Evolutionary conservation across 2,797 vertebrate genomes (phyloP).

Genomic region (Helarctos malayanus): DNA sequence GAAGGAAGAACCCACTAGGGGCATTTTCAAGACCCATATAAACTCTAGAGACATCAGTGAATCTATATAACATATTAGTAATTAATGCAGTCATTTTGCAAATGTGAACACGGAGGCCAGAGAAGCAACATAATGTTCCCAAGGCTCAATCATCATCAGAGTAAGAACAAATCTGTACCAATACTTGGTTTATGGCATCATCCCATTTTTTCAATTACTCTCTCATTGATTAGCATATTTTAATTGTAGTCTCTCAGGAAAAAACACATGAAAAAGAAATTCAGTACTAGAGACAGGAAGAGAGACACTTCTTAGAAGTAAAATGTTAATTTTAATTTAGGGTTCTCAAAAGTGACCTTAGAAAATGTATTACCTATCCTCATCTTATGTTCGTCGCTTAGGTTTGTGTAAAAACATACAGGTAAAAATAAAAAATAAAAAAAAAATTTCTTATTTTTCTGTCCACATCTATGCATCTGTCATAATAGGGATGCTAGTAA

Average conservation of each 20-base stretch:
- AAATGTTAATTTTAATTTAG: slow-evolving; percentile 14
- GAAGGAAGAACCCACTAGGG: background rate
- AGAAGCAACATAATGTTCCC: background rate
- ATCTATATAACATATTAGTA: background rate
- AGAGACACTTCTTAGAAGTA: background rate
- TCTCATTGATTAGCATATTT: slow-evolving; percentile 56
- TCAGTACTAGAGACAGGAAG: background rate
- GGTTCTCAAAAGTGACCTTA: background rate
- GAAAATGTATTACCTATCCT: background rate
- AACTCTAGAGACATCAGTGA: background rate
- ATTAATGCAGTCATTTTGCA: background rate
- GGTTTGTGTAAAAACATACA: slow-evolving; percentile 32
- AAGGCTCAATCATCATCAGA: slow-evolving; percentile 23
- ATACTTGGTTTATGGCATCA: background rate
- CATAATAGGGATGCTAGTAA: background rate
- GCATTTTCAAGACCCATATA: slow-evolving; percentile 8
- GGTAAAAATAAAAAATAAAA: background rate
- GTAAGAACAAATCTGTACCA: slow-evolving; percentile 39
- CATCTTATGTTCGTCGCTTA: background rate
- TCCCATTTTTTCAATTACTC: slow-evolving; percentile 39
- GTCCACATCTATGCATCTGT: background rate
- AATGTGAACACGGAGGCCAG: slow-evolving; percentile 8
- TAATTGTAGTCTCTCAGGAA: slow-evolving; percentile 4
- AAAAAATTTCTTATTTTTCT: slow-evolving; percentile 10
- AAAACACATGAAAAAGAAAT: slow-evolving; percentile 14